phyloP scores from a whole-genome alignment of 1,140 invertebrate species.

The Drosophila ogumai region DNA sequence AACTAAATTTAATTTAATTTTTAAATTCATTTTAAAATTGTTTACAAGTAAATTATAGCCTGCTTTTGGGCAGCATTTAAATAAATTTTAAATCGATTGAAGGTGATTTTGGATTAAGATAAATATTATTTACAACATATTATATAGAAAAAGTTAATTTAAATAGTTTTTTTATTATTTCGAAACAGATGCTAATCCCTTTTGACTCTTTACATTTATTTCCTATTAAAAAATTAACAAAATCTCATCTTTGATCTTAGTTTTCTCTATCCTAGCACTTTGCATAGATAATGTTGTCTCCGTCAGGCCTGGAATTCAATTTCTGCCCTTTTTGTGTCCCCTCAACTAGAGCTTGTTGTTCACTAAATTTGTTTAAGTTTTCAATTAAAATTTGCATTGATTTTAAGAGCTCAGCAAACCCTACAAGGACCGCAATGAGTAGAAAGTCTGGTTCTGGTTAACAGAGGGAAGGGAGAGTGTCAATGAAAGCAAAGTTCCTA shows the following conservation, averaged over 20 bases:
- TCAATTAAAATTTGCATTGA: constrained; percentile 63
- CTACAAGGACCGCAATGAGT: constrained; percentile 14
- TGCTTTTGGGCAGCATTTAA: not conserved
- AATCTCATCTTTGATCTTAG: constrained; percentile 2
- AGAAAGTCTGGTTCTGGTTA: constrained; percentile 7
- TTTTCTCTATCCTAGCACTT: not conserved
- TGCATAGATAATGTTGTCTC: constrained; percentile 11
- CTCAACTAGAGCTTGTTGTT: constrained; percentile 1
- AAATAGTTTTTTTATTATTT: not conserved
- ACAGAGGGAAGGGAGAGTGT: constrained; percentile 3
- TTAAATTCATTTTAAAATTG: not conserved
- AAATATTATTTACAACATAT: too few species aligned
- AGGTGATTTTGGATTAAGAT: too few species aligned
- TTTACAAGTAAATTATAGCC: not conserved
- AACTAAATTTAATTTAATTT: not conserved
- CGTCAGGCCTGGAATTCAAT: constrained; percentile 1
- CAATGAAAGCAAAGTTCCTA: constrained; percentile 45
- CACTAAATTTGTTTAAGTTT: constrained; percentile 40
- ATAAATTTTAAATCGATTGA: not conserved
- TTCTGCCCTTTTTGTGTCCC: constrained; percentile 3
- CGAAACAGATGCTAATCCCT: not conserved
- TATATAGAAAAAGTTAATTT: too few species aligned
- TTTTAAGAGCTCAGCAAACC: constrained; percentile 5
- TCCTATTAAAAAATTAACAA: not conserved
- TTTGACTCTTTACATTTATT: not conserved